Conservation (phyloP, 2,113 vertebrate species). For the Empidonax alnorum region DNA sequence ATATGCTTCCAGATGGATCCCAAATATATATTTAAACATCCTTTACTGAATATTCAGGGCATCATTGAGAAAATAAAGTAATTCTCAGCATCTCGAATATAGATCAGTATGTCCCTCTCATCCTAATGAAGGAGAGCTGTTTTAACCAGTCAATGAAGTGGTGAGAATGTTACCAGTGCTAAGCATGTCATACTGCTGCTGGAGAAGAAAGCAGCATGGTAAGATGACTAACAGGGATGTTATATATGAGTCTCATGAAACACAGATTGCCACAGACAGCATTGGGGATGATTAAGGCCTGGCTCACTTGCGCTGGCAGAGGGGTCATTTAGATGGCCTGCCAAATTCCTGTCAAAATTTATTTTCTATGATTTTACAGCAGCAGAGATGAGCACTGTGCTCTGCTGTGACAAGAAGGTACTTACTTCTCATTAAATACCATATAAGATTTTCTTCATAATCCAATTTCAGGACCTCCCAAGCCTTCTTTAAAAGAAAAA, state of each 20-base stretch:
- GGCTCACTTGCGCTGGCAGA: not conserved
- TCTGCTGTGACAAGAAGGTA: not conserved
- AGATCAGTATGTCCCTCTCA: not conserved
- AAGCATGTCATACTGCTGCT: not conserved
- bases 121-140: not conserved
- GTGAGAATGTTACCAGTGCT: not conserved
- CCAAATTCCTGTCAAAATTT: not conserved
- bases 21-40: not conserved
- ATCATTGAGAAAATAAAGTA: not conserved
- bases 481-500: not conserved
- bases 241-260: not conserved
- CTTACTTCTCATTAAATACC: not conserved
- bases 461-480: not conserved
- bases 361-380: not conserved
- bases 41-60: not conserved
- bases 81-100: not conserved
- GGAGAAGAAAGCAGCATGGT: not conserved
- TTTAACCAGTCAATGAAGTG: not conserved
- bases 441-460: not conserved
- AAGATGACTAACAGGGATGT: not conserved
- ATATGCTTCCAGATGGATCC: not conserved
- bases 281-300: not conserved
- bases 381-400: not conserved
- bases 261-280: not conserved
- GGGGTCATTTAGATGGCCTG: not conserved